These are phyloP conservation scores for Phoxinus phoxinus DNA, from an alignment of 2,113 vertebrate genomes.

Conservation along the genomic window DNA sequence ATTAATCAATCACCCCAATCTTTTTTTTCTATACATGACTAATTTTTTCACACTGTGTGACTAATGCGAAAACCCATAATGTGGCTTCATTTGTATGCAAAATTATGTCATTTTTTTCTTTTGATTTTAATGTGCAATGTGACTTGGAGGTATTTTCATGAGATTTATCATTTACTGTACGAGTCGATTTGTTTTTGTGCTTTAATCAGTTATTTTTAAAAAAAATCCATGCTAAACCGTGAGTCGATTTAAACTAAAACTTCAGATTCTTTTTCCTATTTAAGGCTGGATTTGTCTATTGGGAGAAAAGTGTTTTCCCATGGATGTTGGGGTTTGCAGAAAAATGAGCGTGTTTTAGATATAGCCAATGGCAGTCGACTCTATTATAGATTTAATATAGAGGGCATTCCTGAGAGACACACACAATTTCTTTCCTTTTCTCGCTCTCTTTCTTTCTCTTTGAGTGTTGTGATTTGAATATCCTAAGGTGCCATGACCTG, in stretches of 20 bases:
- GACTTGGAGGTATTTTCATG: neutral
- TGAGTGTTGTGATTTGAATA: conserved; percentile 34
- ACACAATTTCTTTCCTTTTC: conserved; percentile 19
- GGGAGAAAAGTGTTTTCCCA: conserved; percentile 5
- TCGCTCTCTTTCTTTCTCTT: conserved; percentile 34
- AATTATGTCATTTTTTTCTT: neutral
- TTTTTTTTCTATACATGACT: neutral
- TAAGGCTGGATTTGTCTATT: conserved; percentile 11
- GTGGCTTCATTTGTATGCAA: neutral
- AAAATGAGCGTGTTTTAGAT: conserved; percentile 32
- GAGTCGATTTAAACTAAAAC: neutral
- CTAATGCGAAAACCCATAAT: too few species aligned
- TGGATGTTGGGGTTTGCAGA: neutral
- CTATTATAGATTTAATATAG: conserved; percentile 47
- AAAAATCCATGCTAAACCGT: neutral
- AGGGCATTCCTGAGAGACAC: conserved; percentile 35
- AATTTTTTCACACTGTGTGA: too few species aligned
- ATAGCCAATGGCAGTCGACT: conserved; percentile 38
- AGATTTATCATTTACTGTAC: neutral
- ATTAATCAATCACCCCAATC: neutral
- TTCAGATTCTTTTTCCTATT: neutral
- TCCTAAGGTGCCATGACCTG: conserved; percentile 39
- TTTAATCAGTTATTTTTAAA: neutral
- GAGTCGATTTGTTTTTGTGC: neutral
- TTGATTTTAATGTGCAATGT: neutral